phyloP scores from a whole-genome alignment of 2,797 vertebrate species.

The Cuculus canorus region DNA sequence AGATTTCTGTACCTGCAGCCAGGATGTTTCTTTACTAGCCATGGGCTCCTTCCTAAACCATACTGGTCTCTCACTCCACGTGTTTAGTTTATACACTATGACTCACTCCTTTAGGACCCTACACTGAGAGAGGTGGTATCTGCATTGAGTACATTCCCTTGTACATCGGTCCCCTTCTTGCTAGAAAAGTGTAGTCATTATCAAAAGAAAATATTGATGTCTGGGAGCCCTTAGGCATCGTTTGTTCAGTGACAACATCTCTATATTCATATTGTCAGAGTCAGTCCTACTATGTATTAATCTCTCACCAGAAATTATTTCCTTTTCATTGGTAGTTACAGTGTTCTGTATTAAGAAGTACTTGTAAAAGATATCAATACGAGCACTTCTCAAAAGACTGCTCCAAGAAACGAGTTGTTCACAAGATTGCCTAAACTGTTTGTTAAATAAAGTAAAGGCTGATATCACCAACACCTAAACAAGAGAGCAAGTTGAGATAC shows the following conservation, averaged over 20 bases:
- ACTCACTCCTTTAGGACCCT: rapidly evolving
- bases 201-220: background rate
- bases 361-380: background rate
- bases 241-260: background rate
- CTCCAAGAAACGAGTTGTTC: constrained; percentile 29
- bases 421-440: constrained; percentile 70
- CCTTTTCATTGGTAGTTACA: constrained; percentile 13
- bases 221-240: background rate
- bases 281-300: background rate
- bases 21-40: background rate
- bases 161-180: background rate
- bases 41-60: background rate
- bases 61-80: background rate
- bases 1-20: background rate
- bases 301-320: constrained; percentile 38
- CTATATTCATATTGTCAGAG: background rate
- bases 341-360: constrained; percentile 18
- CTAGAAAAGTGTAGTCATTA: background rate
- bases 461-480: constrained; percentile 59
- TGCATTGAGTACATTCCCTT: rapidly evolving
- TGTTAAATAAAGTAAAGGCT: constrained; percentile 49
- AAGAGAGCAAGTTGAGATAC: constrained; percentile 69
- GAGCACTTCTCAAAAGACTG: constrained; percentile 39
- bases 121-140: background rate
- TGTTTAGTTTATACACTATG: background rate